Conservation (phyloP, 2,113 vertebrate genomes). For the Gobio gobio region DNA sequence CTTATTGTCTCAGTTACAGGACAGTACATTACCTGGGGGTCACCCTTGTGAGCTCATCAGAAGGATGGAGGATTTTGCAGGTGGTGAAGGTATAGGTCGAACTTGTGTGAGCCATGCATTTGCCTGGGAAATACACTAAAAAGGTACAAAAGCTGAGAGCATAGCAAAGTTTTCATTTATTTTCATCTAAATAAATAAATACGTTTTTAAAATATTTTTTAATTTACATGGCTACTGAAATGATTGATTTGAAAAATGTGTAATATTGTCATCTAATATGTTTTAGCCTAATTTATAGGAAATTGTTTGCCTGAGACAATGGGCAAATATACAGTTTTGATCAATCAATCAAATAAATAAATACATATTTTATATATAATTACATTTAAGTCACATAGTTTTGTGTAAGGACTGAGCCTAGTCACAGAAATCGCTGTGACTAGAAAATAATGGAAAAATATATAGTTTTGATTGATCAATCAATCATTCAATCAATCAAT, state of each 20-base stretch:
- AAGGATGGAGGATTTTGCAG: conserved; percentile 96
- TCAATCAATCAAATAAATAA: not conserved
- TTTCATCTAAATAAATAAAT: not conserved
- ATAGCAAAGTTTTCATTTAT: not conserved
- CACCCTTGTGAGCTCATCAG: conserved; percentile 92
- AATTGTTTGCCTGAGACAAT: not conserved
- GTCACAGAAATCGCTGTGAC: too few species aligned
- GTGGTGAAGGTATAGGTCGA: conserved; percentile 99
- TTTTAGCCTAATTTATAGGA: not conserved
- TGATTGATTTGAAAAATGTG: too few species aligned
- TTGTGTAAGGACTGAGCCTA: too few species aligned
- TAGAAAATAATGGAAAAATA: not conserved
- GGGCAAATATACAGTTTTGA: not conserved
- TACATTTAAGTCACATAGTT: not conserved
- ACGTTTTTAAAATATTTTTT: too few species aligned
- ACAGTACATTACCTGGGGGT: conserved; percentile 88
- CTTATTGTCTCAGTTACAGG: not conserved
- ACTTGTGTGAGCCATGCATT: conserved; percentile 99
- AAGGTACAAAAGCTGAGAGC: not conserved
- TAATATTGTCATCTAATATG: not conserved
- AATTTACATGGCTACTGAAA: not conserved
- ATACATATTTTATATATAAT: not conserved
- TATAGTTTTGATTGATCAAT: not conserved
- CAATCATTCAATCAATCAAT: not conserved
- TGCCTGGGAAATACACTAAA: conserved; percentile 92